Base-by-base conservation (phyloP, 2,113 vertebrate species). In the Austrofundulus limnaeus region DNA sequence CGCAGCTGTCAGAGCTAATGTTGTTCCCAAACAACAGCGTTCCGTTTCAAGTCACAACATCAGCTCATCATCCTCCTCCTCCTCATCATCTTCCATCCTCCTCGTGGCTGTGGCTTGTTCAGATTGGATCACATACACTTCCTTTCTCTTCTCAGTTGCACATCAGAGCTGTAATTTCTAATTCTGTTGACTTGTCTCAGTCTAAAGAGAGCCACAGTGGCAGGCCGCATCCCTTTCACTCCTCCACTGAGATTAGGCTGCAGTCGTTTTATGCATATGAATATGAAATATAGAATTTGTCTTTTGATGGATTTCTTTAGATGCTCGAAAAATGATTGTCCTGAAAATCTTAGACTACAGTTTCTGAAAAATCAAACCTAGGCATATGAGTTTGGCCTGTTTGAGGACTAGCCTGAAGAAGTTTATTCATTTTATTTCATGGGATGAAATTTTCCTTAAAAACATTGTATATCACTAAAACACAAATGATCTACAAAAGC, bases 41-140 rank as follows among this genome's bases (percentile, higher is more conserved):
- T 65, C 64, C 55, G 72, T 69, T 79, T 66, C 47, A 55, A 48
- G 45, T 74, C 43, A 17, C 56, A 55, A 46, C 70, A 67, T 63
- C 66, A 15, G 28, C 61, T 64, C 61, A 38, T 47, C 37, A 28
- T 58, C 69, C 47, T 54, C 73, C 28, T 70, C 49, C n/a, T n/a
- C n/a, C n/a, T n/a, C n/a, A n/a, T n/a, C n/a, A n/a, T 46, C 25
- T 50, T 41, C 20, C 49, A 6, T 25, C 54, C 48, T 39, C 68
- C 25, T 54, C 14, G 10, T 61, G 5, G 10, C 4, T 34, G 47
- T 38, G 56, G 47, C 50, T 21, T 54, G 37, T 28, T 57, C 6
- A 1, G 49, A 5, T 52, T 55, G 46, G 38, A 59, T 28, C 47
- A 64, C 65, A 46, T 23, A 5, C 25, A 6, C 43, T 28, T 60